Base-by-base conservation (phyloP, 2,797 vertebrate genomes). In the Varecia variegata region DNA sequence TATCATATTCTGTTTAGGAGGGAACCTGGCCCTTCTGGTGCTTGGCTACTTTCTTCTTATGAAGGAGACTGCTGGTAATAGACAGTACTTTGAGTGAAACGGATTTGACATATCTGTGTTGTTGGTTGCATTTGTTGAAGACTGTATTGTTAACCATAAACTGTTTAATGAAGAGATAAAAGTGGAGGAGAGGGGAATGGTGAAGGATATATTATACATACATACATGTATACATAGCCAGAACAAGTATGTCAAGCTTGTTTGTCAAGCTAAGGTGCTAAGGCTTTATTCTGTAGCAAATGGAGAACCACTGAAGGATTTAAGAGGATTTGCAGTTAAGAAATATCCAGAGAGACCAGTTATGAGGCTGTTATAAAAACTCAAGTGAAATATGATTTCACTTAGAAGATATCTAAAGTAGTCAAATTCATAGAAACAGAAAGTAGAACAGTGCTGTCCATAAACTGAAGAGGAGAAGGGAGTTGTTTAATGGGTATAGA, bases 111-210 rank as follows among this genome's bases (percentile, higher is more conserved):
- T 90, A 85, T 73, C 58, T 62, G 43, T 38, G 38, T 30, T 80
- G 18, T 88, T 67, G n/a, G 54, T 94, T 87, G 83, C 30, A 25
- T 73, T 79, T 94, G 68, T 90, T 86, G 40, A 94, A 89, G 32
- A 89, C 21, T 68, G 1, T 67, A 27, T 94, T 81, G 65, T 56
- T 91, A 94, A 79, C 43, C 38, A 71, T n/a, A 68, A 80, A 87
- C 11, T 77, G 60, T 92, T 90, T 62, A 88, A 40, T 92, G 17
- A 67, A 81, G 70, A 93, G 35, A 88, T 88, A 86, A 85, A 88
- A 93, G 25, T 62, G 30, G 54, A 84, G 38, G 62, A 65, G 32
- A 65, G 32, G 43, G 52, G 9, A 73, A 20, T 62, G 65, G 47
- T 62, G 70, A 93, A 38, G 23, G 58, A 13, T 82, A 6, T 60